Base-by-base conservation (phyloP, 2,888 invertebrate species). In the Masnerella sp. region DNA sequence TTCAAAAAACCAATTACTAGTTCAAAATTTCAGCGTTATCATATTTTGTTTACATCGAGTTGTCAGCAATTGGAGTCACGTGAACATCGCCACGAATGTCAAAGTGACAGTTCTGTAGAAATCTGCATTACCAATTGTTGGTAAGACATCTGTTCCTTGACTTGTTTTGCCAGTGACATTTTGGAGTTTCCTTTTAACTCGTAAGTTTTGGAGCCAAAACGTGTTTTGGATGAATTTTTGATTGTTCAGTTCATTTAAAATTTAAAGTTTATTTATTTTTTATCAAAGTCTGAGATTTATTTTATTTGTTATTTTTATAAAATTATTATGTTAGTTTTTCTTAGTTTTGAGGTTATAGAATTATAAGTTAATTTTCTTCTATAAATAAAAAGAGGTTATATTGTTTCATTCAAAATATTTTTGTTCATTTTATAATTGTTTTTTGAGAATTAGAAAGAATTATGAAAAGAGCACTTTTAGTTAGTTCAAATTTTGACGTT, bases 381-480 rank as follows among this genome's bases (percentile, higher is more conserved):
- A 25, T 25, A 25, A 25, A 7, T 7, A 25, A 25, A 5, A 25
- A 25, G 34, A 34, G 34, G 34, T 34, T 34, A 34, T 1, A n/a
- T 34, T 34, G 14, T 15, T 36, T 36, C 11, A 5, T n/a, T 12
- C 14, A 36, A 5, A 14, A 36, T 14, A 36, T n/a, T 14, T 36
- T 32, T 32, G n/a, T 25, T 25, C 25, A 25, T 25, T 5, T 2
- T 12, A 17, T 15, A 40, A 54, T 54, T 54, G n/a, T 54, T 54
- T 9, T 30, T 11, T 5, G 7, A n/a, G n/a, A n/a, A n/a, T n/a
- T n/a, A n/a, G n/a, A n/a, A n/a, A n/a, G n/a, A n/a, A 28, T 40
- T 40, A 56, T 58, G 58, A 58, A 58, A 42, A 34, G 58, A 12
- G 20, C 12, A 5, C 11, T 11, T 25, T 11, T 42, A 5, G n/a